Evolutionary conservation across 2,888 invertebrate genomes (phyloP), one percentile per base, ranked within the genome.

Genomic region (Limnephilus rhombicus): DNA sequence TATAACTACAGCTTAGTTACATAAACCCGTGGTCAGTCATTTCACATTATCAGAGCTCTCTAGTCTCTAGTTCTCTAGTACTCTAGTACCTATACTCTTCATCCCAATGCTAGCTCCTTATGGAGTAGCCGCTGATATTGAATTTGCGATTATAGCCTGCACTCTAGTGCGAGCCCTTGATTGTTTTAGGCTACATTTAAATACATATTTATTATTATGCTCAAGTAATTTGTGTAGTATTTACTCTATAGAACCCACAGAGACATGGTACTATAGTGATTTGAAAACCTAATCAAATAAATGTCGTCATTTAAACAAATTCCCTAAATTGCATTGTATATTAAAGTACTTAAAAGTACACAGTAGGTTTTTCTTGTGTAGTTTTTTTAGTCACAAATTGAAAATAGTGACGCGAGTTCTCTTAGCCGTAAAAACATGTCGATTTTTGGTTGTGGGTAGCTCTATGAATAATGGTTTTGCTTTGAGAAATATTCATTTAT

Each of bases 201-300:
- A 82, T 34, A 4, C 15, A 15, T 31, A 53, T n/a, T 49, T 49
- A 15, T 49, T 49, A 49, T 49, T 49, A 49, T 15, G 15, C 49
- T 49, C 13, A 49, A 81, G 15, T 81, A 15, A 18, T 34, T 31
- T 85, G 85, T 85, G 85, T 85, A 85, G 85, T 37, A 4, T 85
- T 85, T 37, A 37, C n/a, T 85, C n/a, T 85, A 85, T 85, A 18
- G 85, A 85, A 85, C 85, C 85, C 85, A 85, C 82, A n/a, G 85
- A 37, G 85, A 85, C 85, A 41, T 85, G 85, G 41, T 37, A 29
- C 4, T 18, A 85, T 41, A 41, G 45, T 85, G 41, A 41, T 41
- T 85, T 82, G 15, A 31, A 18, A 15, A 15, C 82, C 12, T 82
- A 31, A 29, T 18, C 82, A 13, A 82, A 68, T 68, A 68, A 24